Evolutionary conservation across 2,888 invertebrate genomes (phyloP).

Genomic region (Metacarcinus magister): DNA sequence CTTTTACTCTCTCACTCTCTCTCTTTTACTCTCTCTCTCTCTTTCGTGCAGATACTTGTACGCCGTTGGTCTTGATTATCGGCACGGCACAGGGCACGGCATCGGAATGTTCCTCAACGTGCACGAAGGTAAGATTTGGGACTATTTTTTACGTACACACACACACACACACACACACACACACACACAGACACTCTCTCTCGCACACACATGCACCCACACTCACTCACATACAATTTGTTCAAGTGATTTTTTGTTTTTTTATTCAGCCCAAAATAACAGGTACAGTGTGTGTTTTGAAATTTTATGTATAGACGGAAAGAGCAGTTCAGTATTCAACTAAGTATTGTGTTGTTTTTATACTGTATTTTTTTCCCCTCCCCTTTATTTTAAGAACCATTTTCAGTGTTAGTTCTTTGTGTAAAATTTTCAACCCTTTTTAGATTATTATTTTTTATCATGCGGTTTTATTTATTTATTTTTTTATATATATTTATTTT

Average conservation of each 20-base stretch:
- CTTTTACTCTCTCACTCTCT: not conserved
- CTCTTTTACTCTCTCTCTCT: not conserved
- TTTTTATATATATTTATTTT: too few relatives aligned
- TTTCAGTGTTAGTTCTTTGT: too few relatives aligned
- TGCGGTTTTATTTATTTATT: too few relatives aligned
- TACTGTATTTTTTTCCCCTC: not conserved
- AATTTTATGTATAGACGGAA: too few relatives aligned
- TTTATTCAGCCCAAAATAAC: too few relatives aligned
- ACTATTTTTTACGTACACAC: not conserved
- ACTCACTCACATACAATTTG: not conserved
- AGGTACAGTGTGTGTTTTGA: too few relatives aligned
- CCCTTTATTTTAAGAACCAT: not conserved
- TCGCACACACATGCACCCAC: not conserved
- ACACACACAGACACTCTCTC: not conserved
- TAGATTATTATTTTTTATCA: too few relatives aligned
- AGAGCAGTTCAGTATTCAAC: too few relatives aligned
- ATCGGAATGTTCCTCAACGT: slow-evolving; percentile 85
- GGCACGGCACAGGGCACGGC: slow-evolving; percentile 84
- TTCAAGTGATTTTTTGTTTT: too few relatives aligned
- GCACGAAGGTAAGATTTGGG: slow-evolving; percentile 84
- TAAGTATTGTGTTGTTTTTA: too few relatives aligned
- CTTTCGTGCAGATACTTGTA: slow-evolving; percentile 81
- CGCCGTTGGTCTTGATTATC: slow-evolving; percentile 83
- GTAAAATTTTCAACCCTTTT: too few relatives aligned
- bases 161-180: slow-evolving; percentile 55